Evolutionary conservation across 2,797 vertebrate genomes (phyloP).

Genomic region (Loriculus beryllinus): DNA sequence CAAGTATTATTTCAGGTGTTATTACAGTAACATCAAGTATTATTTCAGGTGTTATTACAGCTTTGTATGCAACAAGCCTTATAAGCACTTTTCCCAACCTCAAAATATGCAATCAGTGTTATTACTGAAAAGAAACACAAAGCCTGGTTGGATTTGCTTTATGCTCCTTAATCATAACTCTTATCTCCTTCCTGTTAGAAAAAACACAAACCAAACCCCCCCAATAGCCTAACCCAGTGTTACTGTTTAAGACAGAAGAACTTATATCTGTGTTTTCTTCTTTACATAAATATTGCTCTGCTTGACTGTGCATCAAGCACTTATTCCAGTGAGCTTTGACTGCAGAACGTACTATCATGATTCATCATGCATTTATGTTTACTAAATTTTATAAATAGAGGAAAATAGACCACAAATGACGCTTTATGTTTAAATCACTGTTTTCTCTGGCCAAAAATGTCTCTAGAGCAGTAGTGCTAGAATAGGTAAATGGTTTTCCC

Average conservation of each 20-base stretch:
- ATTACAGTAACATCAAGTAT: background rate
- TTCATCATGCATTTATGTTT: background rate
- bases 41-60: conserved; percentile 25
- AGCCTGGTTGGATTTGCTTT: background rate
- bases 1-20: conserved; percentile 8
- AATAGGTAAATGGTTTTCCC: background rate
- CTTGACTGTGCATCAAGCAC: background rate
- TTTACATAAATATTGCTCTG: background rate
- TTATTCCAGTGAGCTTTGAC: background rate
- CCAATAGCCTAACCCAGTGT: background rate
- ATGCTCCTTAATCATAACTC: background rate
- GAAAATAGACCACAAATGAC: background rate
- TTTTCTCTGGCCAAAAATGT: background rate
- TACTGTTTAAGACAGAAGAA: background rate
- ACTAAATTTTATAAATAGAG: background rate
- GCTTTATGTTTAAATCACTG: background rate
- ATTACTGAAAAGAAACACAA: background rate
- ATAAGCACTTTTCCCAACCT: background rate
- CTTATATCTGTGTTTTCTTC: background rate
- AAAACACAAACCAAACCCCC: background rate
- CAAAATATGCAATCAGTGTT: background rate
- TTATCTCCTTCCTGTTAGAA: background rate
- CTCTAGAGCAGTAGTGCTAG: background rate
- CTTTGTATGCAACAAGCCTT: background rate
- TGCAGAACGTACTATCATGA: background rate